Percentiles rank a stretch among this genome's conserved stretches.
Conservation (phyloP, 2,888 invertebrate genomes). For the Hololepta plana region DNA sequence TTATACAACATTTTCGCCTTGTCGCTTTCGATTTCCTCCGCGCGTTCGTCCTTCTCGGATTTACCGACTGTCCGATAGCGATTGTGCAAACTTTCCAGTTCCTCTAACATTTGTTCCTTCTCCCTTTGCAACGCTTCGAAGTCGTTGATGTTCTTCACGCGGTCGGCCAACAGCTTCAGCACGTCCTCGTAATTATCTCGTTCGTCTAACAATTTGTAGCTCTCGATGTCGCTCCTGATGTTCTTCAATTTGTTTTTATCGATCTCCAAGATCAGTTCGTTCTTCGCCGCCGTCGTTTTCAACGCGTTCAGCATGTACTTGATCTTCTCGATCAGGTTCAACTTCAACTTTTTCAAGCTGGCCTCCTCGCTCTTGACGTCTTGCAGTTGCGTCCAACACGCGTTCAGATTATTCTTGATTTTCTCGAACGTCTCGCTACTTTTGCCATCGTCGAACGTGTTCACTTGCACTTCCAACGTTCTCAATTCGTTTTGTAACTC, state of each 20-base stretch:
- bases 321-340: constrained; percentile 9
- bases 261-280: constrained; percentile 4
- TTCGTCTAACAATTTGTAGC: too few species aligned
- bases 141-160: constrained; percentile 6
- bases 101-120: constrained; percentile 1
- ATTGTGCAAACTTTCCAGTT: too few species aligned
- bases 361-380: constrained; percentile 9
- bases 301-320: constrained; percentile 10
- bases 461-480: constrained; percentile 9
- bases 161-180: too few species aligned
- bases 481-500: constrained; percentile 8
- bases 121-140: constrained; percentile 4
- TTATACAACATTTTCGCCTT: too few species aligned
- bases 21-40: too few species aligned
- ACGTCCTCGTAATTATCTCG: too few species aligned
- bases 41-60: too few species aligned
- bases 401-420: constrained; percentile 10
- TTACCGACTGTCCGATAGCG: too few species aligned
- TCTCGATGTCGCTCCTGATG: constrained; percentile 1
- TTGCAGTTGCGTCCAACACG: constrained; percentile 10
- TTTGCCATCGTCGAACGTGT: constrained; percentile 11
- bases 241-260: constrained; percentile 3
- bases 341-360: constrained; percentile 7
- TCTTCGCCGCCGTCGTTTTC: constrained; percentile 7
- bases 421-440: constrained; percentile 8